Evolutionary conservation across 2,113 vertebrate species (phyloP).

Genomic region (Peromyscus polionotus): DNA sequence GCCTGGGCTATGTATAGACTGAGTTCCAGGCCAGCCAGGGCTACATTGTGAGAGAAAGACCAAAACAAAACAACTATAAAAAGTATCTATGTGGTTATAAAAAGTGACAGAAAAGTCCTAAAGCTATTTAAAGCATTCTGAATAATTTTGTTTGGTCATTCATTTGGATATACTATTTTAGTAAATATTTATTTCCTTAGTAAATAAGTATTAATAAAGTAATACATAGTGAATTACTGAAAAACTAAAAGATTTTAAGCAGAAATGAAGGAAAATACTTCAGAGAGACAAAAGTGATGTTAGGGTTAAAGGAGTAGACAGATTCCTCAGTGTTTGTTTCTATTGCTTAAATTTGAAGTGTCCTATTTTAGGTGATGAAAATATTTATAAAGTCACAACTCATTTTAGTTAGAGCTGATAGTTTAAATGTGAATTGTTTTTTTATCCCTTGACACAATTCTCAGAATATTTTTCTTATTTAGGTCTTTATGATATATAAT

Average conservation of each 20-base stretch:
- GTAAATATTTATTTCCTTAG: conserved; percentile 33
- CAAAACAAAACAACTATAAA: not conserved
- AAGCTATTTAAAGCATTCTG: conserved; percentile 46
- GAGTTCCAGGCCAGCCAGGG: not conserved
- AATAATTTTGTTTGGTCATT: conserved; percentile 50
- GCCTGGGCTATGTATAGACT: not conserved
- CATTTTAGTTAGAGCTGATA: conserved; percentile 43
- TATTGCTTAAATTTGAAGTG: conserved; percentile 42
- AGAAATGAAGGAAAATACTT: conserved; percentile 48
- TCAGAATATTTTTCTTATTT: conserved; percentile 50
- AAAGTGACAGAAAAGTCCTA: not conserved
- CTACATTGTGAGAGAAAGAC: not conserved
- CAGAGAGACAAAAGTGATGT: conserved; percentile 17
- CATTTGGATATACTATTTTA: conserved; percentile 28
- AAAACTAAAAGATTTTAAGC: conserved; percentile 36
- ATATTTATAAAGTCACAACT: not conserved
- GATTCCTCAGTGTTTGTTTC: not conserved
- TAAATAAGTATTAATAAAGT: conserved; percentile 47
- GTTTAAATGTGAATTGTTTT: conserved; percentile 49
- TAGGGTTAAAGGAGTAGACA: not conserved
- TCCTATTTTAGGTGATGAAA: conserved; percentile 8
- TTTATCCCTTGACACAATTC: not conserved
- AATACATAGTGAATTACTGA: not conserved
- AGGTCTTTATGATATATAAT: conserved; percentile 23
- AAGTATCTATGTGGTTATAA: not conserved